These are phyloP conservation scores for Budorcas taxicolor DNA, from an alignment of 2,113 vertebrate genomes.

Conservation along the genomic window DNA sequence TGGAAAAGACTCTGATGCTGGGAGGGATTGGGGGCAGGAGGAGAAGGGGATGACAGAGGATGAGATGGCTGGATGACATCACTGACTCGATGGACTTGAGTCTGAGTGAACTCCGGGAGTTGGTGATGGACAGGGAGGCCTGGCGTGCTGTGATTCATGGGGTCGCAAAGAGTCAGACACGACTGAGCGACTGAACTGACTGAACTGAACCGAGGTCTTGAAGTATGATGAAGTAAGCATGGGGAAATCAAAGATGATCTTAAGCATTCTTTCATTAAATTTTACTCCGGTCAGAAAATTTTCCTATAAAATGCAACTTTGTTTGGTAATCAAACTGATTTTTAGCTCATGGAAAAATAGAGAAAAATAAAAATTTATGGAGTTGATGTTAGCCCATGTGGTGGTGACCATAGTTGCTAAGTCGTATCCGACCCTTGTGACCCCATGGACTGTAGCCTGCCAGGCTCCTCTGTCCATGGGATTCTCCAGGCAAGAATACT, in stretches of 20 bases:
- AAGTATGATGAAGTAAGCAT: neutral
- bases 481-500: neutral
- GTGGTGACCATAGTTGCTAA: neutral
- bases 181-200: too few species aligned
- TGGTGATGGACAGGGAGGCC: too few species aligned
- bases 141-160: too few species aligned
- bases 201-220: neutral
- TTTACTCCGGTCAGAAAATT: conserved; percentile 14
- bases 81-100: too few species aligned
- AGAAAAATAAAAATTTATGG: neutral
- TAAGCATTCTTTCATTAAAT: conserved; percentile 4
- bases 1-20: too few species aligned
- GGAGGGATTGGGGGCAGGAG: too few species aligned
- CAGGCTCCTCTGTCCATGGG: neutral
- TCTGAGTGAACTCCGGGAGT: too few species aligned
- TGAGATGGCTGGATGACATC: too few species aligned
- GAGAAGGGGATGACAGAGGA: too few species aligned
- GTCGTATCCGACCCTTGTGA: fast-evolving
- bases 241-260: neutral
- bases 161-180: too few species aligned
- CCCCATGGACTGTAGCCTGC: neutral
- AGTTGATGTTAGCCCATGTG: neutral
- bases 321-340: neutral
- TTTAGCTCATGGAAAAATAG: neutral
- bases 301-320: neutral